A percentile compares a stretch with the other conserved stretches of the same genome.
phyloP scores from a whole-genome alignment of 2,113 vertebrate genomes.

The Tricholaema leucomelas region DNA sequence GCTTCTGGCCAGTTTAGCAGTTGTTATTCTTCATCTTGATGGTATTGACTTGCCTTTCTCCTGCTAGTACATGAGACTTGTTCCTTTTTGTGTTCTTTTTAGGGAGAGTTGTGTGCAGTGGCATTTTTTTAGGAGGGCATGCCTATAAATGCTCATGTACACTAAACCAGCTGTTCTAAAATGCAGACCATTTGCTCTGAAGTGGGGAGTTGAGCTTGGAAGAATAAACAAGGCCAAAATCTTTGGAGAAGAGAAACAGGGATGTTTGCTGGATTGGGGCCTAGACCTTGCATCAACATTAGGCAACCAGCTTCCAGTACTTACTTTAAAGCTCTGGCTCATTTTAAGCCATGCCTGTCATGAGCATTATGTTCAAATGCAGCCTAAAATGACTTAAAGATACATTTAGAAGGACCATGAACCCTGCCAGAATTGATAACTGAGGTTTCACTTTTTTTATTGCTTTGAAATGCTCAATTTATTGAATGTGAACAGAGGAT shows the following conservation, averaged over 20 bases:
- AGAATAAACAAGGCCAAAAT: background rate
- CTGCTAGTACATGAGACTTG: background rate
- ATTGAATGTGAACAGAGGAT: constrained; percentile 3
- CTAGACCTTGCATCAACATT: background rate
- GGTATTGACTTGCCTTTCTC: background rate
- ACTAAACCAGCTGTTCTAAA: background rate
- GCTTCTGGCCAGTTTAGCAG: background rate
- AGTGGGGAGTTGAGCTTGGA: background rate
- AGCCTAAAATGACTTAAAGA: constrained; percentile 26
- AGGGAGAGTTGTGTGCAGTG: background rate
- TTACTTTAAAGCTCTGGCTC: constrained; percentile 28
- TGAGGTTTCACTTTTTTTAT: background rate
- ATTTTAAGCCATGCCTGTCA: constrained; percentile 17
- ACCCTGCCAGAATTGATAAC: constrained; percentile 34
- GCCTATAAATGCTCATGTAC: background rate
- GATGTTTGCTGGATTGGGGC: background rate
- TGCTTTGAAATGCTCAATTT: constrained; percentile 21
- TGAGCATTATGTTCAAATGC: background rate
- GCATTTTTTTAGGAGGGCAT: background rate
- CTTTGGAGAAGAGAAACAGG: background rate
- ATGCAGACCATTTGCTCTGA: background rate
- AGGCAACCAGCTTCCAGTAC: background rate
- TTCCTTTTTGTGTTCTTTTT: background rate
- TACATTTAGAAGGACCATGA: background rate
- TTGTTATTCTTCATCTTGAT: background rate